A percentile compares a stretch with the other conserved stretches of the same genome.
phyloP scores from a whole-genome alignment of 2,888 invertebrate species.

The Dryococelus australis region DNA sequence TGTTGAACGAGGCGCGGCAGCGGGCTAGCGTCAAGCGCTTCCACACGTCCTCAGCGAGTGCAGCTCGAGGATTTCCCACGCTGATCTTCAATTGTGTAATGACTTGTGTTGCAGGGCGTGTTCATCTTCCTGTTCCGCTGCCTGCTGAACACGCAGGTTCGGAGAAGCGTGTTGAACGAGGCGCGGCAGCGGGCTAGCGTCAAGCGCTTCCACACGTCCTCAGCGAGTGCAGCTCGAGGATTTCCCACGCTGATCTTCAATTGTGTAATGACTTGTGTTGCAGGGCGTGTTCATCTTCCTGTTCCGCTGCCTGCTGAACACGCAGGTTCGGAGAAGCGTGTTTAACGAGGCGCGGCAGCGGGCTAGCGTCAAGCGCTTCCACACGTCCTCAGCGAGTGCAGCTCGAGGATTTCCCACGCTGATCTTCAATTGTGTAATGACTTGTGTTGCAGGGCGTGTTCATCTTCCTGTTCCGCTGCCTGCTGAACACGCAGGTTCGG shows the following conservation, averaged over 20 bases:
- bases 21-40: constrained; percentile 7
- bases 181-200: constrained; percentile 21
- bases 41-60: not conserved
- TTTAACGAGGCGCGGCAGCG: constrained; percentile 18
- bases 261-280: too few relatives aligned
- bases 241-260: too few relatives aligned
- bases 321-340: constrained; percentile 35
- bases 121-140: constrained; percentile 41
- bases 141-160: constrained; percentile 38
- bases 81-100: too few relatives aligned
- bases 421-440: too few relatives aligned
- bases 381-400: not conserved
- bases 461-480: constrained; percentile 40
- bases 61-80: too few relatives aligned
- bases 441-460: constrained; percentile 35
- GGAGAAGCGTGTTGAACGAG: constrained; percentile 20
- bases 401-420: too few relatives aligned
- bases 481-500: constrained; percentile 39
- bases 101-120: constrained; percentile 36
- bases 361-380: not conserved
- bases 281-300: constrained; percentile 41
- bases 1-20: constrained; percentile 20
- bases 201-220: not conserved
- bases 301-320: constrained; percentile 39
- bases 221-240: not conserved